phyloP scores from a whole-genome alignment of 2,797 vertebrate genomes.

The Tachyglossus aculeatus region DNA sequence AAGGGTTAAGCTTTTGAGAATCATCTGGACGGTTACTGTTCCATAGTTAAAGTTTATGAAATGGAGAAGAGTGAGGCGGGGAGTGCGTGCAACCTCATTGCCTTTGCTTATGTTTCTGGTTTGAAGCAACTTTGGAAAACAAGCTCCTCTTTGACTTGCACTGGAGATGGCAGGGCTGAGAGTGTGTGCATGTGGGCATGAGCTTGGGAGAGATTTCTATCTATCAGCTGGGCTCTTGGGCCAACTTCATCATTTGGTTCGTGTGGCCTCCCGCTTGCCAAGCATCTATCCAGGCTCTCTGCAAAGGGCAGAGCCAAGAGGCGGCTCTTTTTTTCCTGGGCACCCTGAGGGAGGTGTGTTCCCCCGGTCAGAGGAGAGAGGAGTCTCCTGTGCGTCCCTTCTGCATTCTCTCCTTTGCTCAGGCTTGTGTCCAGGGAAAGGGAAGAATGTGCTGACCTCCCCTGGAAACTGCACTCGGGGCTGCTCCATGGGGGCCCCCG shows the following conservation, averaged over 20 bases:
- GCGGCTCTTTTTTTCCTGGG: too few relatives aligned
- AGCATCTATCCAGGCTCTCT: too few relatives aligned
- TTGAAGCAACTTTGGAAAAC: not conserved
- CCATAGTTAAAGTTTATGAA: conserved; percentile 1
- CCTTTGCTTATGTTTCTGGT: conserved; percentile 7
- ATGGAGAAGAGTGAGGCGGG: not conserved
- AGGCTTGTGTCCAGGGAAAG: too few relatives aligned
- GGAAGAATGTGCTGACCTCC: too few relatives aligned
- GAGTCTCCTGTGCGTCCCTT: too few relatives aligned
- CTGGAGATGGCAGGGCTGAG: not conserved
- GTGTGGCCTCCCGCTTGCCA: not conserved
- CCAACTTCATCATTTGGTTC: not conserved
- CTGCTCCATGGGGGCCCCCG: too few relatives aligned
- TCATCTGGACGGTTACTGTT: conserved; percentile 7
- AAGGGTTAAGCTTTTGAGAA: conserved; percentile 7
- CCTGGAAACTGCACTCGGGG: too few relatives aligned
- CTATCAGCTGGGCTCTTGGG: not conserved
- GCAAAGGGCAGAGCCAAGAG: too few relatives aligned
- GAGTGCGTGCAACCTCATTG: not conserved
- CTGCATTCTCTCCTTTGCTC: too few relatives aligned
- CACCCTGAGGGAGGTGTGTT: too few relatives aligned
- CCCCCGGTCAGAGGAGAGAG: too few relatives aligned
- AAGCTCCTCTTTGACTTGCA: not conserved
- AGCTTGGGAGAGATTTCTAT: not conserved
- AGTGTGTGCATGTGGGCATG: not conserved